Conservation (phyloP, 1,140 invertebrate species). For the Trypoxylus dichotomus region DNA sequence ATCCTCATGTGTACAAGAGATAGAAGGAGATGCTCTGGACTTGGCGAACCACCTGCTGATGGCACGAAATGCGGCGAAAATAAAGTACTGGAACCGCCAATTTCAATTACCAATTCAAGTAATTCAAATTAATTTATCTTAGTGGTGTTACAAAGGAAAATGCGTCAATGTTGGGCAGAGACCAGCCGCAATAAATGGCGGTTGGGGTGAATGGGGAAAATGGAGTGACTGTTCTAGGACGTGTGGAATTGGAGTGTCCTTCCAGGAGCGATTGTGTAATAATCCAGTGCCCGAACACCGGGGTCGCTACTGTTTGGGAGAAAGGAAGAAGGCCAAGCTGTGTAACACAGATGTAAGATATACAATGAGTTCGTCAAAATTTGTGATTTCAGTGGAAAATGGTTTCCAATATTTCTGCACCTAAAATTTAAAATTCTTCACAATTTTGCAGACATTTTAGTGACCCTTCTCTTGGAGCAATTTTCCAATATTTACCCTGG, state of each 20-base stretch:
- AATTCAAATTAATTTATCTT: conserved; percentile 21
- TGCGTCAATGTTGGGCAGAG: conserved; percentile 66
- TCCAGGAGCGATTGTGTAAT: conserved; percentile 56
- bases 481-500: too few relatives aligned
- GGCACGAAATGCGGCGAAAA: conserved; percentile 68
- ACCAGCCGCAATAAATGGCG: conserved; percentile 65
- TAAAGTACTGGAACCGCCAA: conserved; percentile 48
- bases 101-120: not conserved
- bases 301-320: conserved; percentile 64
- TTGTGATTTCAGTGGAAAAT: too few relatives aligned
- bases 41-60: conserved; percentile 64
- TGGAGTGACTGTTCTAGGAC: conserved; percentile 63
- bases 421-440: too few relatives aligned
- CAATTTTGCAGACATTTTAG: too few relatives aligned
- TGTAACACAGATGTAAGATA: conserved; percentile 63
- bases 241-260: conserved; percentile 66
- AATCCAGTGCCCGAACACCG: conserved; percentile 62
- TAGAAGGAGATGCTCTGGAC: conserved; percentile 57
- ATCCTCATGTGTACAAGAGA: conserved; percentile 59
- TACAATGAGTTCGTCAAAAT: not conserved
- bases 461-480: too few relatives aligned
- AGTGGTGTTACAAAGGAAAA: conserved; percentile 69
- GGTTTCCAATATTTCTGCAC: too few relatives aligned
- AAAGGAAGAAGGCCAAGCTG: conserved; percentile 56
- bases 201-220: conserved; percentile 65